Base-by-base conservation (phyloP, 2,797 vertebrate genomes). In the Scomberomorus guttatus region DNA sequence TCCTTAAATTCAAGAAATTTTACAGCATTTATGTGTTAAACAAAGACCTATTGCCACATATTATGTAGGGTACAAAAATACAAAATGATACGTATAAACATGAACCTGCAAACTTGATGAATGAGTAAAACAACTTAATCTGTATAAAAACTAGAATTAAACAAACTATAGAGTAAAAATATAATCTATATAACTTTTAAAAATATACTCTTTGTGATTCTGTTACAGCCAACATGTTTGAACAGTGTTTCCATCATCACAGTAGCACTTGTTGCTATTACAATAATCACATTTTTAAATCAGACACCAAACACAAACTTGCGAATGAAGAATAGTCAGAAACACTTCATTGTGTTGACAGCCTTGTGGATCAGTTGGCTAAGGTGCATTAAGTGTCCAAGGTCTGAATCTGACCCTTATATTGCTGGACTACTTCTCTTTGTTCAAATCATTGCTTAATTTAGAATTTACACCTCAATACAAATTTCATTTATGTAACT, bases 131-230 rank as follows among this genome's bases (percentile, higher is more conserved):
- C 2, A 34, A 50, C 25, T 50, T 32, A 11, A 48, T 78, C 2
- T 63, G 13, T 61, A 71, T 48, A 63, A 77, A 68, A 83, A 64
- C 50, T 54, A 69, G 2, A 50, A 74, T 71, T 29, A 29, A 64
- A 54, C 32, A 72, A 68, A 44, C 4, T 20, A 37, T 61, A 62
- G 2, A 3, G 32, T 50, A 64, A 70, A 75, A 66, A 67, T 66
- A 66, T 52, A 64, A 61, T 66, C 20, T 29, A 61, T 22, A n/a
- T 10, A 25, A 37, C 44, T 50, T 6, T 39, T 52, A 64, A 79
- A 78, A 61, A 75, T 72, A 69, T 51, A 50, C 22, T 50, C 18
- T 55, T 22, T 48, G 18, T 76, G 25, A 44, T 29, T 63, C 15
- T 50, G 25, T 60, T 20, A 13, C 2, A 66, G 64, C 27, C 42